Evolutionary conservation across 1,140 invertebrate species (phyloP), one percentile per base, ranked within the genome.

Genomic region (Saccostrea glomerata): DNA sequence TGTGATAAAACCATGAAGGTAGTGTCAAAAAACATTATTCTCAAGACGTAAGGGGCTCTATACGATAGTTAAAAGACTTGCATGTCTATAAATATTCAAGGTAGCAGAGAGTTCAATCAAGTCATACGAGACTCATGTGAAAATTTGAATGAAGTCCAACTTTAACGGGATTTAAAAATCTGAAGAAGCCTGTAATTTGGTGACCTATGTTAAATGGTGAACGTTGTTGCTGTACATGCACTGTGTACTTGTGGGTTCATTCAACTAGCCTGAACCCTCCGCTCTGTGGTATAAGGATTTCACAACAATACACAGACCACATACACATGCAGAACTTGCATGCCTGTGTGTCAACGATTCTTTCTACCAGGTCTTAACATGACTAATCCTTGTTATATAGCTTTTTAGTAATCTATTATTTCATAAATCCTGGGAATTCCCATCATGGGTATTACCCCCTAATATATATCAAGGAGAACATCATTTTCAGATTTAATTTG

Each of bases 51-150:
- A 30, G 60, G 13, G 11, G 15, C 30, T 30, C 66, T 13, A 73
- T 77, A 47, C 70, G 12, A 36, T 30, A 30, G 23, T 77, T 30
- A 77, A 77, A 77, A 30, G 70, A 30, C 23, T 12, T 30, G 23
- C 70, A 25, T 77, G 25, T 77, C 70, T 77, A 77, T 30, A 77
- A 77, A 77, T 77, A 77, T 25, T 77, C 70, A 36, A 77, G 70
- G 70, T 77, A 77, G 70, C 70, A 77, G 70, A 77, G 70, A 77
- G 70, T 77, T 77, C 70, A 77, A 77, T 77, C 70, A 77, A 77
- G 70, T 77, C 70, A 77, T 77, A 77, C 70, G 30, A 77, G 25
- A 36, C 70, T 77, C 25, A 36, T 77, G 30, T 15, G 70, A 77
- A 77, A 47, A 77, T 25, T 77, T 77, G 70, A 77, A 77, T 77